Evolutionary conservation across 2,888 invertebrate species (phyloP).

Genomic region (Amphipyra tragopoginis): DNA sequence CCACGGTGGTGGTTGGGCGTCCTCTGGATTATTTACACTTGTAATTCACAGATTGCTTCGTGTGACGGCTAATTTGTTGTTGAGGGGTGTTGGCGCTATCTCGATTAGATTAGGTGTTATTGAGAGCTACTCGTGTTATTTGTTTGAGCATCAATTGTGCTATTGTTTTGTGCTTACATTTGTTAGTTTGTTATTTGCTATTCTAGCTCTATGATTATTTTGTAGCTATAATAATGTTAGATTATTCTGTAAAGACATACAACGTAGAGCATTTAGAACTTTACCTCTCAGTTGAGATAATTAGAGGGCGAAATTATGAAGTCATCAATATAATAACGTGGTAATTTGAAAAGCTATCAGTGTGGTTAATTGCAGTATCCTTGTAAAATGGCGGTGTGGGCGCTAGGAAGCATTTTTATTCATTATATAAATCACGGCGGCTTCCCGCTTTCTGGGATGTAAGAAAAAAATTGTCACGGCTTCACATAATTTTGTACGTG

Average conservation of each 20-base stretch:
- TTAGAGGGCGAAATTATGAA: constrained; percentile 53
- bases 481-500: constrained; percentile 89
- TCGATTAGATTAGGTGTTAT: constrained; percentile 75
- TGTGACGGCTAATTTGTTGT: constrained; percentile 81
- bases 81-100: constrained; percentile 71
- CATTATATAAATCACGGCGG: constrained; percentile 88
- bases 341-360: constrained; percentile 80
- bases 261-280: constrained; percentile 1
- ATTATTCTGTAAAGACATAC: constrained; percentile 10
- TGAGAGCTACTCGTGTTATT: constrained; percentile 65
- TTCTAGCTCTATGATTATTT: constrained; percentile 21
- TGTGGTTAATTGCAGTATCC: constrained; percentile 84
- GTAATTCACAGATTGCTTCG: constrained; percentile 86
- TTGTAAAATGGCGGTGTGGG: constrained; percentile 73
- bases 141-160: constrained; percentile 59
- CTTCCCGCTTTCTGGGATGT: constrained; percentile 79
- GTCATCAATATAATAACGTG: constrained; percentile 64
- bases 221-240: neutral
- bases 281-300: constrained; percentile 13
- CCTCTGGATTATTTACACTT: constrained; percentile 89
- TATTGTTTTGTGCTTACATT: constrained; percentile 52
- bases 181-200: constrained; percentile 40
- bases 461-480: constrained; percentile 87
- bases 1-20: constrained; percentile 88
- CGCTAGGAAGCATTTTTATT: constrained; percentile 85